Conservation (phyloP, 2,113 vertebrate genomes). For the Pseudopipra pipra region DNA sequence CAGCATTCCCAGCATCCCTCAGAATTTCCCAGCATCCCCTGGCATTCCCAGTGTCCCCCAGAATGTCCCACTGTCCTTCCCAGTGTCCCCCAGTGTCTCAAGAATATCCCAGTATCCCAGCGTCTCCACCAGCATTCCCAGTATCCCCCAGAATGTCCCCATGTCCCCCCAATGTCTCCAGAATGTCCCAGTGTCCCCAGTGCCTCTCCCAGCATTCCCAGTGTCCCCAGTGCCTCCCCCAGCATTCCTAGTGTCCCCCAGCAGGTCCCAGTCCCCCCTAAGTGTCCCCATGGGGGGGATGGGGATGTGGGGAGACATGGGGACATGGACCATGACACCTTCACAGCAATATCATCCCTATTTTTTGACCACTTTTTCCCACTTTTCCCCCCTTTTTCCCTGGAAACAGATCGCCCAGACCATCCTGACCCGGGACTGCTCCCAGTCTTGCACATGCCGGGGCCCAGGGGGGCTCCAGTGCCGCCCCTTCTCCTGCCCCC, state of each 20-base stretch:
- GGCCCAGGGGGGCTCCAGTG: background rate
- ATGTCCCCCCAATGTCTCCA: too few relatives aligned
- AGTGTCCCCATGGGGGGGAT: background rate
- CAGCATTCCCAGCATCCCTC: too few relatives aligned
- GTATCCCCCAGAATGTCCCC: too few relatives aligned
- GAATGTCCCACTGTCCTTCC: too few relatives aligned
- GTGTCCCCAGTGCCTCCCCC: too few relatives aligned
- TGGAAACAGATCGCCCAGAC: background rate
- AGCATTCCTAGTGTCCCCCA: too few relatives aligned
- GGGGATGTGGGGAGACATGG: background rate
- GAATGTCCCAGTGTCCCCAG: too few relatives aligned
- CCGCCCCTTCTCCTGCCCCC: background rate
- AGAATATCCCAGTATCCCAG: background rate
- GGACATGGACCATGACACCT: background rate
- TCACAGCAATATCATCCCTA: background rate
- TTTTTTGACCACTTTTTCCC: background rate
- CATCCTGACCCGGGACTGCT: background rate
- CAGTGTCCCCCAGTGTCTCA: too few relatives aligned
- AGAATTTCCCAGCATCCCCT: too few relatives aligned
- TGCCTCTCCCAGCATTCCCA: too few relatives aligned
- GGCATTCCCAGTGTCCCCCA: background rate
- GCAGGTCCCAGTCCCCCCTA: too few relatives aligned
- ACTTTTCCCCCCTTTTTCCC: background rate
- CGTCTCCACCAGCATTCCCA: background rate
- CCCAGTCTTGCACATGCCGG: background rate